A percentile compares a stretch with the other conserved stretches of the same genome.
These are phyloP conservation scores for Thunnus thynnus DNA, from an alignment of 2,113 vertebrate genomes.

Conservation along the genomic window DNA sequence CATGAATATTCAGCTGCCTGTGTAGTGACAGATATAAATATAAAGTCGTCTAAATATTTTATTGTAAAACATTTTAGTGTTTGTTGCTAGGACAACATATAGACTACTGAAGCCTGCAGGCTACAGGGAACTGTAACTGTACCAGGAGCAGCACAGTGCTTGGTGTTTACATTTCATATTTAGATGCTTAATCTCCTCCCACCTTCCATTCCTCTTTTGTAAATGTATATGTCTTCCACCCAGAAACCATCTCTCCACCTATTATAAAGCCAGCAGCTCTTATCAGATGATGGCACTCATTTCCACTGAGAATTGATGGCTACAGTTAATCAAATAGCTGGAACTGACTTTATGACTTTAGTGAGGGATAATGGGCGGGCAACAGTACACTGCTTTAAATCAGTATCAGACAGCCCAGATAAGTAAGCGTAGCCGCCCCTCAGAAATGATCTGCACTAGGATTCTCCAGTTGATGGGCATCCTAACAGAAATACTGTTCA, in stretches of 20 bases:
- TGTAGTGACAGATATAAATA: not conserved
- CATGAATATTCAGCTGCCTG: not conserved
- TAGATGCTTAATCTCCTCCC: constrained; percentile 1
- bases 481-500: constrained; percentile 4
- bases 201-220: not conserved
- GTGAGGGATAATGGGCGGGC: not conserved
- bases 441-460: constrained; percentile 14
- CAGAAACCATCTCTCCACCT: constrained; percentile 2
- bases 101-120: not conserved
- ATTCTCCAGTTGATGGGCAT: not conserved
- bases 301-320: constrained; percentile 42
- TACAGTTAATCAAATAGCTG: constrained; percentile 38
- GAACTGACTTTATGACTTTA: constrained; percentile 22
- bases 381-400: constrained; percentile 28
- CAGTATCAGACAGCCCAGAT: constrained; percentile 33
- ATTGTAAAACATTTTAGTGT: not conserved
- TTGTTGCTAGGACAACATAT: not conserved
- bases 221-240: not conserved
- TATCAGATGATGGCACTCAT: constrained; percentile 32
- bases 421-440: not conserved
- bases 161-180: constrained; percentile 2
- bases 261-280: constrained; percentile 19
- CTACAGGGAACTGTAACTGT: not conserved
- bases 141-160: not conserved
- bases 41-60: not conserved